Base-by-base conservation (phyloP, 2,888 invertebrate genomes). In the Neuroscelio doddi region DNA sequence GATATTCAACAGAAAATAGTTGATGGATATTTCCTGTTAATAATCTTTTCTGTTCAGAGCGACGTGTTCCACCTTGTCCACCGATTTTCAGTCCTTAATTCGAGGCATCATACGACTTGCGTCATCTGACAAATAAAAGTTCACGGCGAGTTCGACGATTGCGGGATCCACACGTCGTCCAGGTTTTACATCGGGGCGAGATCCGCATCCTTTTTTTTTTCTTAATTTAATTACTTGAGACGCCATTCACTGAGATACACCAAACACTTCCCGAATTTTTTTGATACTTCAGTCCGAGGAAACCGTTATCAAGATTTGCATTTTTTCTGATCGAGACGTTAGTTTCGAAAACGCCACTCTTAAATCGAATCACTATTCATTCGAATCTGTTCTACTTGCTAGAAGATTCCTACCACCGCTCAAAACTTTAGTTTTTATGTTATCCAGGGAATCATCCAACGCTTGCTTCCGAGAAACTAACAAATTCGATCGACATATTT, bases 61-160 rank as follows among this genome's bases (percentile, higher is more conserved):
- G n/a, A 12, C 58, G 58, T 24, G 16, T 17, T 1, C 47, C 47
- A 38, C 12, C 10, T 34, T 39, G 24, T 47, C 29, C 12, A 55
- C 29, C 1, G 55, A 39, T 39, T 38, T 36, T 10, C 10, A 46
- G 10, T 55, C 55, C 30, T 46, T 55, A 10, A 39, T 29, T 10
- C 46, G 46, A 1, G 55, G 38, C 24, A 46, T 36, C 15, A 46
- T 9, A 9, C 46, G 55, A 38, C 46, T 46, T 14, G 38, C 32
- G 1, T 36, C 27, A 45, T 55, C 55, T 0, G 55, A 55, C 10
- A 34, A 21, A 36, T 55, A 55, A 46, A 55, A 55, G n/a, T 30
- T 36, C 0, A 27, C 10, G 3, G 49, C 49, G 26, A 16, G 3
- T 36, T 50, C 9, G 1, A 44, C 3, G 9, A 10, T 50, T 1